Evolutionary conservation across 2,113 vertebrate species (phyloP).

Genomic region (Macquaria australasica): DNA sequence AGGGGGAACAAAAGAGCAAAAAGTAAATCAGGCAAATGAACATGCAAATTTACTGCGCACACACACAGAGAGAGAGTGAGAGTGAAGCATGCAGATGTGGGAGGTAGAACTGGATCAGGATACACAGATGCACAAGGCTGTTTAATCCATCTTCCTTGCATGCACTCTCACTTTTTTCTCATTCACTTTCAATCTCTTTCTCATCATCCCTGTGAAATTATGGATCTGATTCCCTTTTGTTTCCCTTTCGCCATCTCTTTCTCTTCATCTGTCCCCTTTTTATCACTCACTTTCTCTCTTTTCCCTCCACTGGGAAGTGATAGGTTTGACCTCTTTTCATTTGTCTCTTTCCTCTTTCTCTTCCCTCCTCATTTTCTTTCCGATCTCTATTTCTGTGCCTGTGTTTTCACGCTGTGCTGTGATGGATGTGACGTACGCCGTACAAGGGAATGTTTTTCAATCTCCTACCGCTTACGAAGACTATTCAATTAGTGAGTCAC

Average conservation of each 20-base stretch:
- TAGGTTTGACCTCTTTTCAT: constrained; percentile 26
- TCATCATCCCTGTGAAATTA: constrained; percentile 24
- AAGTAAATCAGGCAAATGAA: constrained; percentile 55
- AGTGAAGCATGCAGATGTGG: constrained; percentile 15
- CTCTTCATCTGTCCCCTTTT: background rate
- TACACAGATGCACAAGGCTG: constrained; percentile 30
- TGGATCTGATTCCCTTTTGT: background rate
- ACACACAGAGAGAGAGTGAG: background rate
- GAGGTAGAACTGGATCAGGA: constrained; percentile 20
- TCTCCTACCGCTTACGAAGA: constrained; percentile 49
- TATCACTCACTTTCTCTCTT: background rate
- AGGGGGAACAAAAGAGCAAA: constrained; percentile 3
- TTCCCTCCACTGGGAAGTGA: constrained; percentile 10
- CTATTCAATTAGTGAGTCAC: constrained; percentile 68
- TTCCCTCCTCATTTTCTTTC: background rate
- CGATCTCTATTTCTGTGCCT: constrained; percentile 14
- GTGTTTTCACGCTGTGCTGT: constrained; percentile 35
- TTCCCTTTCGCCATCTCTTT: background rate
- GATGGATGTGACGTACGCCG: constrained; percentile 60
- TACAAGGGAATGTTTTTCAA: constrained; percentile 56
- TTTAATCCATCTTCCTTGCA: constrained; percentile 40
- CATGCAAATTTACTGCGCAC: constrained; percentile 49
- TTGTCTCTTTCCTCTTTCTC: constrained; percentile 2
- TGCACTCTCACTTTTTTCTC: background rate
- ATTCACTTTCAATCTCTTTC: constrained; percentile 23